Conservation (phyloP, 2,797 vertebrate genomes). For the Parauchenoglanis ngamensis region DNA sequence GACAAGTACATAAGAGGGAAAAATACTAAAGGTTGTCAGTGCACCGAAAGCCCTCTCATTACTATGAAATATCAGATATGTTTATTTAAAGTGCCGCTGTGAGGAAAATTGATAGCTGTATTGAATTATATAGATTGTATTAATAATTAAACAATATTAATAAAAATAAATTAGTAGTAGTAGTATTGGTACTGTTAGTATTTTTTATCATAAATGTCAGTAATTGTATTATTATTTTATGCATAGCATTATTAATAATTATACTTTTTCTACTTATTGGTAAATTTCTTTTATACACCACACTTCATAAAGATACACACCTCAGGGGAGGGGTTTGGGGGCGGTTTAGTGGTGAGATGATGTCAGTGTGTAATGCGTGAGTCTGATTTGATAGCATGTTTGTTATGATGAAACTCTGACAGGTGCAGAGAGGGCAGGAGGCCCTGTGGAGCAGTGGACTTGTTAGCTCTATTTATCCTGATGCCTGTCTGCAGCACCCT, state of each 20-base stretch:
- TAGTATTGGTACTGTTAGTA: neutral
- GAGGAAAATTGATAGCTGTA: neutral
- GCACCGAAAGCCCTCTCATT: neutral
- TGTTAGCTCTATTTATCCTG: slow-evolving; percentile 39
- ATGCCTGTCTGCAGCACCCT: slow-evolving; percentile 30
- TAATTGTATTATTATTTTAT: neutral
- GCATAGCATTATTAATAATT: neutral
- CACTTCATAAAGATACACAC: neutral
- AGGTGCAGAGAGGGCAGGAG: slow-evolving; percentile 3
- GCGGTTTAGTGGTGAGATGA: neutral
- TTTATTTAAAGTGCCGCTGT: neutral
- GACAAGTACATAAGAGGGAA: slow-evolving; percentile 4
- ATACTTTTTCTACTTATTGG: neutral
- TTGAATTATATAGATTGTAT: neutral
- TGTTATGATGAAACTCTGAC: slow-evolving; percentile 32
- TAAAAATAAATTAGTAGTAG: neutral
- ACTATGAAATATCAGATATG: neutral
- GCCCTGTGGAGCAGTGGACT: slow-evolving; percentile 23
- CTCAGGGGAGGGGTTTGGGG: neutral
- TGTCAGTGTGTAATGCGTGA: slow-evolving; percentile 10
- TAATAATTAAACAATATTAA: neutral
- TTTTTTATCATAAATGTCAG: neutral
- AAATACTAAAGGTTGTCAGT: neutral
- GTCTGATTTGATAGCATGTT: slow-evolving; percentile 29
- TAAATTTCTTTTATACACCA: neutral